Evolutionary conservation across 2,113 vertebrate species (phyloP).

Genomic region (Vimba vimba): DNA sequence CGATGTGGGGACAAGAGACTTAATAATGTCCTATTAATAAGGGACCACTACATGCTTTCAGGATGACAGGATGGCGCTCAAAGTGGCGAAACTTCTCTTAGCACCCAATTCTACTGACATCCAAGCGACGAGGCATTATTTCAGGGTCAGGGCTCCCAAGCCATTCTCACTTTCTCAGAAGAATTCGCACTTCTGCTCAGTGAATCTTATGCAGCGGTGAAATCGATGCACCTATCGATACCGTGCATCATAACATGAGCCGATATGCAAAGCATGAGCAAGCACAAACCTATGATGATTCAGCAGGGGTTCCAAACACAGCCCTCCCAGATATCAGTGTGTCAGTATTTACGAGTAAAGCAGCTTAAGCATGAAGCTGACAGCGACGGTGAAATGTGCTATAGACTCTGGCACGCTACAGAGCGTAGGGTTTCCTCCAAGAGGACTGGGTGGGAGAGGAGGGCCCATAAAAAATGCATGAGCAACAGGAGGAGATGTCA

Average conservation of each 20-base stretch:
- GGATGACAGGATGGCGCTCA: not conserved
- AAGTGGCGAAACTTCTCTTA: slow-evolving; percentile 38
- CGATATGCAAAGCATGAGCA: slow-evolving; percentile 33
- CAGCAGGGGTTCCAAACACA: slow-evolving; percentile 35
- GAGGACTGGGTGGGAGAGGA: slow-evolving; percentile 61
- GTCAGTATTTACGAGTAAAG: slow-evolving; percentile 25
- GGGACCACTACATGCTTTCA: slow-evolving; percentile 20
- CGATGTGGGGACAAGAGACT: slow-evolving; percentile 39
- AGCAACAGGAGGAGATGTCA: slow-evolving; percentile 78
- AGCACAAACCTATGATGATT: slow-evolving; percentile 44
- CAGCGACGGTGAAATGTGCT: not conserved
- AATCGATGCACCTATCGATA: slow-evolving; percentile 57
- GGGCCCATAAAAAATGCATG: slow-evolving; percentile 78
- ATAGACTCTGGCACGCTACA: slow-evolving; percentile 28
- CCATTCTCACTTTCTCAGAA: slow-evolving; percentile 32
- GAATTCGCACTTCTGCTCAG: slow-evolving; percentile 15
- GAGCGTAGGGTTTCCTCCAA: slow-evolving; percentile 51
- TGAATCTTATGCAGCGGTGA: slow-evolving; percentile 41
- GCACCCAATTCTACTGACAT: slow-evolving; percentile 22
- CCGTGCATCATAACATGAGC: slow-evolving; percentile 55
- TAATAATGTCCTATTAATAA: slow-evolving; percentile 53
- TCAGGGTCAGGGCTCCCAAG: slow-evolving; percentile 35
- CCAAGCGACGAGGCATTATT: slow-evolving; percentile 11
- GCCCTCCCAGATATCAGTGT: not conserved
- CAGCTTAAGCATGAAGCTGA: not conserved